Conservation (phyloP, 1,140 invertebrate species). For the Bemisia tabaci region DNA sequence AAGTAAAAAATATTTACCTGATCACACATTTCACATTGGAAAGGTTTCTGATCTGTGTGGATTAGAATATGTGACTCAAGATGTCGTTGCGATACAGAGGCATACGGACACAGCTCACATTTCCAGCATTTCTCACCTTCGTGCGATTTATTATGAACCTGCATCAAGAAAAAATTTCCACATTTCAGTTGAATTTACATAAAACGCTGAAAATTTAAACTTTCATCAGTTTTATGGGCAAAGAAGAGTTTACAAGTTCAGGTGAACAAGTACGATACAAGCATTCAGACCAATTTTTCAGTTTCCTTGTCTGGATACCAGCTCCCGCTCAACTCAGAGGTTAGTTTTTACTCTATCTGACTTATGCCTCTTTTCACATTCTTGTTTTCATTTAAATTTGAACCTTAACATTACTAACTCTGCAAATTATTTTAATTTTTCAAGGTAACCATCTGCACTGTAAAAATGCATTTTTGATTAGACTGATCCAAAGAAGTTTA, state of each 20-base stretch:
- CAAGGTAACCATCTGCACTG: too few species aligned
- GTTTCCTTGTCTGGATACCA: too few species aligned
- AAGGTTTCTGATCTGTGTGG: conserved; percentile 87
- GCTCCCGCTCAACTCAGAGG: too few species aligned
- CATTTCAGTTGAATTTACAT: background rate
- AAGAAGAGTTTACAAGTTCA: background rate
- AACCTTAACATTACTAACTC: too few species aligned
- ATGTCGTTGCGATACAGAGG: conserved; percentile 80
- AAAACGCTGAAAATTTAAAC: too few species aligned
- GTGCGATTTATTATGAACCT: conserved; percentile 71
- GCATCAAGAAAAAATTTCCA: conserved; percentile 12
- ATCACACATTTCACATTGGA: conserved; percentile 65
- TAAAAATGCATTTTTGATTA: too few species aligned
- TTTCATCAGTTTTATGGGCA: background rate
- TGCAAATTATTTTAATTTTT: too few species aligned
- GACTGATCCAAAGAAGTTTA: too few species aligned
- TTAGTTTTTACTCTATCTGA: too few species aligned
- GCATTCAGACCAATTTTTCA: too few species aligned
- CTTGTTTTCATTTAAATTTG: too few species aligned
- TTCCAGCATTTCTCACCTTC: conserved; percentile 97
- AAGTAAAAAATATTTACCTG: conserved; percentile 31
- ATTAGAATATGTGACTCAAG: conserved; percentile 94
- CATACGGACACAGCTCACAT: conserved; percentile 88
- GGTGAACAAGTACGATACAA: background rate
- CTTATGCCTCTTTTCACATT: too few species aligned